Base-by-base conservation (phyloP, 2,888 invertebrate genomes). In the Apotomis betuletana region DNA sequence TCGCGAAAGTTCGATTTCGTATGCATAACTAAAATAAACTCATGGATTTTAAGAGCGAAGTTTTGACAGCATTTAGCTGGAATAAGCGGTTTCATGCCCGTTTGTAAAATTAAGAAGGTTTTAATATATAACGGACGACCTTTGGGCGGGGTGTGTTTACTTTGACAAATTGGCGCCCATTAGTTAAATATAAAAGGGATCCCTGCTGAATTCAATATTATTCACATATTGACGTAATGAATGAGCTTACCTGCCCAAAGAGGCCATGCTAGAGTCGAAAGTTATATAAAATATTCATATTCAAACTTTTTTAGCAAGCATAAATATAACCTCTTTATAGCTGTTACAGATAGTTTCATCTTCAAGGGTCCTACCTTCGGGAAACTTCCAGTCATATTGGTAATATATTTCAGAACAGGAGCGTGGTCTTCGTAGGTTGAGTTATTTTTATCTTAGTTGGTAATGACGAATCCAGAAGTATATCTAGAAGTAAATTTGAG, bases 61-160 rank as follows among this genome's bases (percentile, higher is more conserved):
- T 85, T 85, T 77, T 80, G 82, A 82, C 83, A 82, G 80, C 80
- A 80, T 81, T 81, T 74, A 62, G 57, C 57, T 41, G 57, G 60
- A 67, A 62, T 70, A 41, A 82, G 81, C 79, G 77, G 76, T 76
- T 73, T 72, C 73, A 71, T 60, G 69, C 79, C 77, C 78, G 78
- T 79, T 79, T 77, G 79, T 77, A 75, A 81, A 81, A 80, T 82
- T 80, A 76, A 77, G 74, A 79, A 81, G 81, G 82, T 84, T 81
- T 27, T 81, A 78, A 81, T 82, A 80, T 80, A 80, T 80, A 82
- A 82, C 81, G 80, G 59, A 68, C 60, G 72, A 59, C 62, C 72
- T 68, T 49, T 36, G 68, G 71, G 51, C 54, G 65, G 49, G 63
- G 49, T 59, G 55, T 68, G 67, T 68, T 68, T 72, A 57, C 62